Evolutionary conservation across 2,888 invertebrate genomes (phyloP).

Genomic region (Mylabris sibirica): DNA sequence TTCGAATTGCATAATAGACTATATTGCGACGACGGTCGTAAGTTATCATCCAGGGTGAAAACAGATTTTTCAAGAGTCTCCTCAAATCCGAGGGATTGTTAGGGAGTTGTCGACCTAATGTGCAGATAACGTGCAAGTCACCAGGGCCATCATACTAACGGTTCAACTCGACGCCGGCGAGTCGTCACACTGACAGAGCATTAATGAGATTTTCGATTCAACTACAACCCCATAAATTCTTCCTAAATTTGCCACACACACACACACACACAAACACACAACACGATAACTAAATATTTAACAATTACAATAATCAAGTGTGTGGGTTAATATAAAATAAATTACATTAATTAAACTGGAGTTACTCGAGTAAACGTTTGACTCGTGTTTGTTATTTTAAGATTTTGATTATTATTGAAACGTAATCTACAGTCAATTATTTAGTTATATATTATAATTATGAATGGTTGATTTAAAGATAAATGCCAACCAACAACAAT

Average conservation of each 20-base stretch:
- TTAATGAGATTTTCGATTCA: conserved; percentile 44
- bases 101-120: conserved; percentile 43
- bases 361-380: too few relatives aligned
- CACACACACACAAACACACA: background rate
- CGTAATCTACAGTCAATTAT: too few relatives aligned
- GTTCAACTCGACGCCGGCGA: conserved; percentile 40
- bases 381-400: too few relatives aligned
- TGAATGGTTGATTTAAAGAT: background rate
- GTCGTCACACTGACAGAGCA: conserved; percentile 42
- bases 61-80: conserved; percentile 50
- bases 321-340: background rate
- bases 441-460: background rate
- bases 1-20: conserved; percentile 54
- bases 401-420: too few relatives aligned
- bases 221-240: conserved; percentile 9
- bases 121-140: conserved; percentile 56
- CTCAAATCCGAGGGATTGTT: conserved; percentile 27
- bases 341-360: background rate
- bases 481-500: background rate
- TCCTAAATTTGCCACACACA: background rate
- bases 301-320: too few relatives aligned
- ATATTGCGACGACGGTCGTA: conserved; percentile 47
- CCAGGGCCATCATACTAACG: conserved; percentile 46
- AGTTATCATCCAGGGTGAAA: conserved; percentile 50
- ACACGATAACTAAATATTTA: background rate